These are phyloP conservation scores for Chrysemys picta DNA, from an alignment of 2,113 vertebrate genomes.

Conservation along the genomic window DNA sequence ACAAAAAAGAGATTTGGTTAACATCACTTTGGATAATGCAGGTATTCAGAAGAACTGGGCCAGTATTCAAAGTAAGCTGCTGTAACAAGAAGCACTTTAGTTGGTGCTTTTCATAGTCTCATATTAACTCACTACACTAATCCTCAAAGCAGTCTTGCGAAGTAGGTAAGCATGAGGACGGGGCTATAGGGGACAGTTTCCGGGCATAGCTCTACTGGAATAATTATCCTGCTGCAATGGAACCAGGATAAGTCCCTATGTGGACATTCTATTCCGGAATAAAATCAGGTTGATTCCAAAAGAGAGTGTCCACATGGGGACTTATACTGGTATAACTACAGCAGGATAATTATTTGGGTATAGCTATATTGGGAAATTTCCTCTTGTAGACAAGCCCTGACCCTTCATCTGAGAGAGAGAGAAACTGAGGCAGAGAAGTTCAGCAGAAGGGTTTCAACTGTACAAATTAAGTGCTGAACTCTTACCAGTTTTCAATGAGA, in stretches of 20 bases:
- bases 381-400: background rate
- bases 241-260: background rate
- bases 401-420: fast-evolving
- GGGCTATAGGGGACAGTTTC: background rate
- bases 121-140: fast-evolving
- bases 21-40: background rate
- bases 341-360: background rate
- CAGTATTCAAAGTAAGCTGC: too few relatives aligned
- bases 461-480: background rate
- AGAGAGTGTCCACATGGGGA: too few relatives aligned
- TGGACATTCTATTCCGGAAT: background rate
- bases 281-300: background rate
- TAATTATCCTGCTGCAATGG: background rate
- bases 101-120: background rate
- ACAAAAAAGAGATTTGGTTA: background rate
- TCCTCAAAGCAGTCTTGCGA: fast-evolving
- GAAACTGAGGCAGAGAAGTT: fast-evolving
- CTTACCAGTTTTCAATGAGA: background rate
- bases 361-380: background rate
- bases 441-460: fast-evolving
- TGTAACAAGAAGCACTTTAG: background rate
- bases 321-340: background rate
- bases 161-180: fast-evolving
- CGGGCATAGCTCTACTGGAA: background rate
- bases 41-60: fast-evolving